Conservation (phyloP, 2,113 vertebrate species). For the Ochotona princeps region DNA sequence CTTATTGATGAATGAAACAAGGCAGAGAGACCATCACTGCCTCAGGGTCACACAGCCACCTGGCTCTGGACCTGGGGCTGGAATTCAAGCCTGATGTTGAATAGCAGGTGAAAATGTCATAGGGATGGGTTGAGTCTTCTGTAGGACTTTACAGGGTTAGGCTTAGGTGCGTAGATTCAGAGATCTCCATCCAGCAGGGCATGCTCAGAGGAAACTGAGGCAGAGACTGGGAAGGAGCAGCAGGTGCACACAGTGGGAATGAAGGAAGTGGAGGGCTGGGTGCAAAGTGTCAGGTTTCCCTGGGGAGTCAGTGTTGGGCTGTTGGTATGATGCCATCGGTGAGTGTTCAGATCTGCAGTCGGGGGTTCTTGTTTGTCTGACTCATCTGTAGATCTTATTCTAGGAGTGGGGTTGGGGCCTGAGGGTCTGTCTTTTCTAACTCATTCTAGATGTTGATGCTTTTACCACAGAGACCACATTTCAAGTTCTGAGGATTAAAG, state of each 20-base stretch:
- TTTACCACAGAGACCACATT: neutral
- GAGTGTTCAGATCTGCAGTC: neutral
- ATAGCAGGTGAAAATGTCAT: neutral
- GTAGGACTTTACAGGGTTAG: neutral
- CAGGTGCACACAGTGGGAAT: neutral
- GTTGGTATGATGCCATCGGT: neutral
- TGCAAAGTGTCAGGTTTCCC: neutral
- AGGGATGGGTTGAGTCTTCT: neutral
- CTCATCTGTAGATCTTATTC: neutral
- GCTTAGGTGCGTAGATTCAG: neutral
- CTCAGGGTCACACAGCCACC: neutral
- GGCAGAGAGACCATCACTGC: neutral
- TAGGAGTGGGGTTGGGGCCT: neutral
- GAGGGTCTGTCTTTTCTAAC: neutral
- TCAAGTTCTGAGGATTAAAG: slow-evolving; percentile 14
- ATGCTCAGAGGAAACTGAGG: neutral
- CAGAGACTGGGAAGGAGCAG: neutral
- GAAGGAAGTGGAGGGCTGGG: neutral
- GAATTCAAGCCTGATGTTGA: neutral
- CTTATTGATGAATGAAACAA: neutral
- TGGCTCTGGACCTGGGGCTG: neutral
- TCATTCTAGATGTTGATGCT: neutral
- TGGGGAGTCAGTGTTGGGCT: neutral
- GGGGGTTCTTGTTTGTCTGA: neutral
- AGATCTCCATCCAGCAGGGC: neutral